These are phyloP conservation scores for Amniataba percoides DNA, from an alignment of 2,797 vertebrate species.

Conservation along the genomic window DNA sequence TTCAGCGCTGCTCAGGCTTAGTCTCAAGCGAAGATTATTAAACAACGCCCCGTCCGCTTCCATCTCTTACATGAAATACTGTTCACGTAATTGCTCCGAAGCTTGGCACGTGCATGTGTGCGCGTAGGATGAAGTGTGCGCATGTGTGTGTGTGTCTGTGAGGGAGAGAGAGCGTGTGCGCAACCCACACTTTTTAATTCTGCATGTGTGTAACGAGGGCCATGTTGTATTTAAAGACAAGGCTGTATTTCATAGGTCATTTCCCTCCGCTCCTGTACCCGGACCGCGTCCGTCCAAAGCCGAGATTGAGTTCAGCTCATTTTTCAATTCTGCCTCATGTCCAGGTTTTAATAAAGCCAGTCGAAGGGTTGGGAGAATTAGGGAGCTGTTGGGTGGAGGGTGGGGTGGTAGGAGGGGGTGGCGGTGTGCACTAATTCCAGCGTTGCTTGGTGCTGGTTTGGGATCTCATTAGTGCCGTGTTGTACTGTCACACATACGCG, in stretches of 20 bases:
- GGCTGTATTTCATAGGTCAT: constrained; percentile 72
- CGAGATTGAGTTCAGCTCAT: constrained; percentile 76
- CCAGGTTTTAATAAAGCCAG: constrained; percentile 82
- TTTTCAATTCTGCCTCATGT: constrained; percentile 77
- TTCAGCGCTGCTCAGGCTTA: constrained; percentile 23
- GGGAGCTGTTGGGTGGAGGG: constrained; percentile 44
- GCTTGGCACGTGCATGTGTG: constrained; percentile 49
- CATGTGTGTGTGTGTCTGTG: constrained; percentile 5
- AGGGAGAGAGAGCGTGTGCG: too few relatives aligned
- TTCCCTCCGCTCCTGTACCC: constrained; percentile 55
- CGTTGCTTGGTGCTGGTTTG: constrained; percentile 69
- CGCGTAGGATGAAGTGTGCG: constrained; percentile 26
- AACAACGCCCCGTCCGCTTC: constrained; percentile 43
- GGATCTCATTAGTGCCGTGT: constrained; percentile 84
- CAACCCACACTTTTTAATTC: constrained; percentile 34
- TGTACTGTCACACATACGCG: constrained; percentile 81
- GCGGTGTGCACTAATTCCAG: constrained; percentile 72
- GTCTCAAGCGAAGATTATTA: constrained; percentile 39
- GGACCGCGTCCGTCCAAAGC: constrained; percentile 56
- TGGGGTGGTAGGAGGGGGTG: constrained; percentile 22
- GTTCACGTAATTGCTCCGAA: constrained; percentile 58
- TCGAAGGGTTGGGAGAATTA: constrained; percentile 67
- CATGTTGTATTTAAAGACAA: constrained; percentile 66
- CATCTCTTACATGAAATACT: constrained; percentile 48
- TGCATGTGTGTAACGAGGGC: constrained; percentile 59